Conservation (phyloP, 2,888 invertebrate species). For the Cephus rjabovi region DNA sequence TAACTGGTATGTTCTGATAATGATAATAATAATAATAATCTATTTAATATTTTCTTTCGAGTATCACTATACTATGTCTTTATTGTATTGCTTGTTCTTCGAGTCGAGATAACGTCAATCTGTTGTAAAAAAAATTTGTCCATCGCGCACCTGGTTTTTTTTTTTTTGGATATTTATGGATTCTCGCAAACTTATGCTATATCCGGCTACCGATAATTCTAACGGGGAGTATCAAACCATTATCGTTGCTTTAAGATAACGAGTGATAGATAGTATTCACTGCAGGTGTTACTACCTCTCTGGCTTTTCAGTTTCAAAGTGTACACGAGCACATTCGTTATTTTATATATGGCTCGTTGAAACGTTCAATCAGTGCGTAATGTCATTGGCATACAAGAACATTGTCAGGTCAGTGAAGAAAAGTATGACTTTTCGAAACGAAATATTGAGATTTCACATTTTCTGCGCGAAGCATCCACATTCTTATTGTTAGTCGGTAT, state of each 20-base stretch:
- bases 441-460: neutral
- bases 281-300: neutral
- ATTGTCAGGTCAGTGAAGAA: neutral
- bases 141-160: neutral
- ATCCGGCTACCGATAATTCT: neutral
- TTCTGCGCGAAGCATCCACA: neutral
- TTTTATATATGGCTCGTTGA: neutral
- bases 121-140: neutral
- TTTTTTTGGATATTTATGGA: neutral
- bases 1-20: too few relatives aligned
- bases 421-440: neutral
- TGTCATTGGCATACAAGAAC: neutral
- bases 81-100: too few relatives aligned
- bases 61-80: too few relatives aligned
- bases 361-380: neutral
- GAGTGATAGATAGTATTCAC: neutral
- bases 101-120: too few relatives aligned
- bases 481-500: neutral
- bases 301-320: neutral
- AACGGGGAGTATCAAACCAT: neutral
- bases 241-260: neutral
- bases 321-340: neutral
- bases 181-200: neutral
- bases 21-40: too few relatives aligned
- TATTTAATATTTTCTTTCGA: too few relatives aligned